These are phyloP conservation scores for Eupithecia abbreviata DNA, from an alignment of 2,888 invertebrate genomes.

Conservation along the genomic window DNA sequence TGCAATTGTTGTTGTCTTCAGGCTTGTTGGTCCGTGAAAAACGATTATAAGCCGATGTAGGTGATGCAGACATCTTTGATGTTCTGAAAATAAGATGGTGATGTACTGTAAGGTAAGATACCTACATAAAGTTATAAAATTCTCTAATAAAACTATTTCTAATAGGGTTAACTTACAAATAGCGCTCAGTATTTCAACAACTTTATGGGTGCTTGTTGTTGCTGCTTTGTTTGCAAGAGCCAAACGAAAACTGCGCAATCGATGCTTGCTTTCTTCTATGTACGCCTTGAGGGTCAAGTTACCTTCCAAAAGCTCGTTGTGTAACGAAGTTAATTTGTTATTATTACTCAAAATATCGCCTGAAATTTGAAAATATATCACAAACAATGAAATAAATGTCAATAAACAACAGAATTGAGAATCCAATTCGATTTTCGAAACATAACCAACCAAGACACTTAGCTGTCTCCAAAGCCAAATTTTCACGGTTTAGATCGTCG, in stretches of 20 bases:
- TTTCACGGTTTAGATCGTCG: conserved; percentile 71
- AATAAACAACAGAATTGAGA: conserved; percentile 63
- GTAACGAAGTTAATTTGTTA: conserved; percentile 65
- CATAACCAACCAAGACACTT: conserved; percentile 78
- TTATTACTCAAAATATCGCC: conserved; percentile 71
- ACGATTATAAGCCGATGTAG: conserved; percentile 54
- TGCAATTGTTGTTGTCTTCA: conserved; percentile 61
- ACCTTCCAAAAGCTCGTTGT: conserved; percentile 74
- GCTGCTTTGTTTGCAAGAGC: conserved; percentile 68
- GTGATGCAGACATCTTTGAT: conserved; percentile 62
- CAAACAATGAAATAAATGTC: conserved; percentile 41
- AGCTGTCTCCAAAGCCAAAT: conserved; percentile 69
- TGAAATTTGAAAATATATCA: conserved; percentile 59
- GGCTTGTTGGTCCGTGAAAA: conserved; percentile 47
- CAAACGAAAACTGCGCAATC: conserved; percentile 62
- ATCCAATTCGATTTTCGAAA: conserved; percentile 69
- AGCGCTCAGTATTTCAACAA: conserved; percentile 68
- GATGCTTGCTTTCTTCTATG: conserved; percentile 72
- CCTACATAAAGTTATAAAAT: neutral
- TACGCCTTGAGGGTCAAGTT: conserved; percentile 76
- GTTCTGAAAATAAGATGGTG: conserved; percentile 46
- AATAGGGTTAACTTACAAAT: conserved; percentile 60
- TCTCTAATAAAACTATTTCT: neutral
- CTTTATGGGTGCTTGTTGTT: conserved; percentile 61
- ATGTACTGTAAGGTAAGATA: too few relatives aligned